Conservation (phyloP, 2,113 vertebrate genomes). For the Hippocampus guttulatus region DNA sequence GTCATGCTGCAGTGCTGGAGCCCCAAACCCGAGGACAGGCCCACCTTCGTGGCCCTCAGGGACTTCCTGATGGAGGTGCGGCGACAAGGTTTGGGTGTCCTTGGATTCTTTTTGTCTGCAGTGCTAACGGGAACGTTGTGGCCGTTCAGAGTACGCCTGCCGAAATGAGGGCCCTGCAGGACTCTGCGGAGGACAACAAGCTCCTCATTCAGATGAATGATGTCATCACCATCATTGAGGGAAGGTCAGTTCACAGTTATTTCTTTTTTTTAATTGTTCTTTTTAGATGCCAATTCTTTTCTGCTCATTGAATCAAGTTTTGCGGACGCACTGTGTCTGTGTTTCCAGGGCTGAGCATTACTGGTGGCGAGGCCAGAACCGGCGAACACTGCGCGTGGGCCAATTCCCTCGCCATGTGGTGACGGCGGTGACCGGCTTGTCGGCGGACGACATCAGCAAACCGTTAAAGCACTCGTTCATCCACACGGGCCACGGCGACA, state of each 20-base stretch:
- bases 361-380: slow-evolving; percentile 99
- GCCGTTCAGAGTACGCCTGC: slow-evolving; percentile 86
- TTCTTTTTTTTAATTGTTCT: no score
- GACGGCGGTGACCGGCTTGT: slow-evolving; percentile 92
- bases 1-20: slow-evolving; percentile 99
- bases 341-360: slow-evolving; percentile 90
- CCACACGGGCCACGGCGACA: slow-evolving; percentile 97
- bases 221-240: slow-evolving; percentile 96
- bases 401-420: slow-evolving; percentile 96
- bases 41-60: slow-evolving; percentile 88
- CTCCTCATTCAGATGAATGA: slow-evolving; percentile 92
- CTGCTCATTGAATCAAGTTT: no score
- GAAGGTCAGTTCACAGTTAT: slow-evolving; percentile 77
- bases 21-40: slow-evolving; percentile 91
- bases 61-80: slow-evolving; percentile 93
- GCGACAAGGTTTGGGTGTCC: neutral
- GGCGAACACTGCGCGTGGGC: slow-evolving; percentile 86
- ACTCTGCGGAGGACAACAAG: slow-evolving; percentile 92
- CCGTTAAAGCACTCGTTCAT: slow-evolving; percentile 99
- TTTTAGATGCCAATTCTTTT: no score
- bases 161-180: slow-evolving; percentile 94
- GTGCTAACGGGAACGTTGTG: neutral
- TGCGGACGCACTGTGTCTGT: neutral
- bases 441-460: slow-evolving; percentile 97
- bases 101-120: neutral